Conservation (phyloP, 1,140 invertebrate genomes). For the Aphidius ervi region DNA sequence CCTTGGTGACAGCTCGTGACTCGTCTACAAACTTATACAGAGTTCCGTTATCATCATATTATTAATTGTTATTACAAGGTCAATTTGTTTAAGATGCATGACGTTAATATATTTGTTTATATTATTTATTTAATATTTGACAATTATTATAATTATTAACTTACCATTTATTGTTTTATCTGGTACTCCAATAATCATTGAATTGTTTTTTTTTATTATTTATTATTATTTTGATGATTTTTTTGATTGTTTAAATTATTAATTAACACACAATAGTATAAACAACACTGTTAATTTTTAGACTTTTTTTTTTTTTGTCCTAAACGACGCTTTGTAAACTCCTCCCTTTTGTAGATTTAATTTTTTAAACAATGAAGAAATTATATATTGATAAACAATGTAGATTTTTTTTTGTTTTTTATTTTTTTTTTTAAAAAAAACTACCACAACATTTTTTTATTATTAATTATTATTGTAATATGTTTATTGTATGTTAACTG, state of each 20-base stretch:
- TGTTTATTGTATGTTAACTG: conserved; percentile 35
- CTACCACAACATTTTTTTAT: conserved; percentile 35
- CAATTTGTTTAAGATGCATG: conserved; percentile 11
- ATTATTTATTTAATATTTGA: not conserved
- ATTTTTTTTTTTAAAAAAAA: conserved; percentile 37
- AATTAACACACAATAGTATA: no score
- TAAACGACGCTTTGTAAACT: not conserved
- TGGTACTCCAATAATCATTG: no score
- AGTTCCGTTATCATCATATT: conserved; percentile 17
- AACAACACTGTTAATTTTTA: no score
- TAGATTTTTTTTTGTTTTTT: conserved; percentile 34
- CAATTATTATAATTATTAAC: not conserved
- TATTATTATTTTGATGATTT: no score
- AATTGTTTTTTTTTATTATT: no score
- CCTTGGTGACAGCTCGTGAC: conserved; percentile 19
- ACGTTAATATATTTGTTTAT: conserved; percentile 1
- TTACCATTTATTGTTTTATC: not conserved
- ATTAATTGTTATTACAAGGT: conserved; percentile 19
- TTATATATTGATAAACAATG: conserved; percentile 16
- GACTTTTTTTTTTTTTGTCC: no score
- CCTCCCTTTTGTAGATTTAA: not conserved
- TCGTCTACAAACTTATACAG: not conserved
- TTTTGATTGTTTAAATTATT: no score
- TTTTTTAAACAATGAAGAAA: not conserved
- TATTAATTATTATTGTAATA: conserved; percentile 33